These are phyloP conservation scores for Coregonus sp. DNA, from an alignment of 2,797 vertebrate species.

Conservation along the genomic window DNA sequence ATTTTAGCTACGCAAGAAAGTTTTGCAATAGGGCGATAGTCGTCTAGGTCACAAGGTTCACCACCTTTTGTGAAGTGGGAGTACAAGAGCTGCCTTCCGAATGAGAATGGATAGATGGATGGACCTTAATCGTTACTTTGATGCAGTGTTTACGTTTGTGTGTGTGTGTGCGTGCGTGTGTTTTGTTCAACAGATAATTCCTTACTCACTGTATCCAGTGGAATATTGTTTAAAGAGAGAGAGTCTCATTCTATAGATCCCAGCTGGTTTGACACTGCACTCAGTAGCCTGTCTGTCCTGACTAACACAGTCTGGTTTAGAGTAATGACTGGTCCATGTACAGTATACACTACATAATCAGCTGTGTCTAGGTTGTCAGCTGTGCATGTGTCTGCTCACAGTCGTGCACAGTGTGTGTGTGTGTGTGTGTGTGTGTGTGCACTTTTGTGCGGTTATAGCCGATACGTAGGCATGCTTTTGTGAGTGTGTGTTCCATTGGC, in stretches of 20 bases:
- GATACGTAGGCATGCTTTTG: not conserved
- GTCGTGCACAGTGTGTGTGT: not conserved
- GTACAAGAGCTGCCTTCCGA: not conserved
- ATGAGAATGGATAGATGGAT: not conserved
- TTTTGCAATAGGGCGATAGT: too few relatives aligned
- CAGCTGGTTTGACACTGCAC: too few relatives aligned
- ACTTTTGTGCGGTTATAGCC: not conserved
- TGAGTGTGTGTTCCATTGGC: not conserved
- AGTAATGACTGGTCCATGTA: not conserved
- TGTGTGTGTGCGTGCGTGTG: too few relatives aligned
- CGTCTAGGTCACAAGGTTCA: too few relatives aligned
- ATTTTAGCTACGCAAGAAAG: too few relatives aligned
- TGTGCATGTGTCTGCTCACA: constrained; percentile 1
- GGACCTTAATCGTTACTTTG: not conserved
- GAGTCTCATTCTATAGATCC: too few relatives aligned
- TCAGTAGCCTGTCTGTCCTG: not conserved
- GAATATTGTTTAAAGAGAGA: too few relatives aligned
- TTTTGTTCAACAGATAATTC: not conserved
- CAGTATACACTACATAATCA: too few relatives aligned
- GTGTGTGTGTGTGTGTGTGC: not conserved
- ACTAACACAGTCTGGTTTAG: too few relatives aligned
- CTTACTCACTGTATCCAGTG: too few relatives aligned
- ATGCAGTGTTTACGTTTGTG: not conserved
- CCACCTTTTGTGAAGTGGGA: too few relatives aligned
- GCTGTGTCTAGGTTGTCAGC: not conserved